Evolutionary conservation across 2,797 vertebrate species (phyloP), one percentile per base, ranked within the genome.

Genomic region (Buphagus erythrorhynchus): DNA sequence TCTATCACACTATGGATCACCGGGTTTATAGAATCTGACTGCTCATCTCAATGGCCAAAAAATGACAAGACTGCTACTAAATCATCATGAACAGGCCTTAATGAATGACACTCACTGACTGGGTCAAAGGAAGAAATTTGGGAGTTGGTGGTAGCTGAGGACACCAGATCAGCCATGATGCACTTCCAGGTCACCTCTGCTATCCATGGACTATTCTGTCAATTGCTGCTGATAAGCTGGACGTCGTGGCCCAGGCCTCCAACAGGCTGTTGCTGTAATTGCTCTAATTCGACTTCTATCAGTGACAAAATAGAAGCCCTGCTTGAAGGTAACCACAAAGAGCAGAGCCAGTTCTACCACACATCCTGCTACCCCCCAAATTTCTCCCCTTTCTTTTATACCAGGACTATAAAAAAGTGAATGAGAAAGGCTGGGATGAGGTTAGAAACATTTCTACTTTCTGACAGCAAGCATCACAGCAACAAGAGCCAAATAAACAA

Each of bases 391-490:
- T 80, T 49, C 65, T 80, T 88, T 65, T 40, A 68, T 5, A 75
- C 16, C 36, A 84, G 42, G 13, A 33, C 48, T 76, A 73, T 24
- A 72, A 55, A 90, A 11, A 28, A 36, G 16, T 45, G 25, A 77
- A 93, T 13, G 10, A 65, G n/a, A 67, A 74, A 89, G 33, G 57
- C 25, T 86, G 52, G 16, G 28, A 93, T 62, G 42, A 90, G 8
- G 48, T 88, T 80, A 81, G 55, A 62, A 74, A 78, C 40, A 24
- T 36, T 86, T 63, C 77, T 80, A 5, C 65, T 80, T 86, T 81
- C 69, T 86, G 29, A 96, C 51, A 88, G 54, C 0, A 0, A 90
- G 74, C 16, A 17, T 82, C 54, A 66, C 63, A 93, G 57, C 57
- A 83, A 72, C 28, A 90, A 59, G 20, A 33, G 25, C 33, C 69